phyloP scores from a whole-genome alignment of 2,797 vertebrate genomes.

The Pteronotus mesoamericanus region DNA sequence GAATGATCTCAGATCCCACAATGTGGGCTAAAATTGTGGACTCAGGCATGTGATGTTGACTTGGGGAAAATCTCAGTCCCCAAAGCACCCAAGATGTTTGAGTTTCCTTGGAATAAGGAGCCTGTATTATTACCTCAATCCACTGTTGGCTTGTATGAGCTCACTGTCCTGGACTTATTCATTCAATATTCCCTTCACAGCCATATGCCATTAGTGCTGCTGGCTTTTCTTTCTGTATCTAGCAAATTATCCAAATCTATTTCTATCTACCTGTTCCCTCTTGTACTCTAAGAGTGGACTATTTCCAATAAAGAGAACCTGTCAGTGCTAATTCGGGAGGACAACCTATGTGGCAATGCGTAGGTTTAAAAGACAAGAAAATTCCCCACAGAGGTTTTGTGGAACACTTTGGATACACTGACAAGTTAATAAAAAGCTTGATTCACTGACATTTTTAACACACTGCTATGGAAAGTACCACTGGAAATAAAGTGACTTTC shows the following conservation, averaged over 20 bases:
- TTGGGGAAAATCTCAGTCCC: neutral
- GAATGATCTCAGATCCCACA: neutral
- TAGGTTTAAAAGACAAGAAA: conserved; percentile 68
- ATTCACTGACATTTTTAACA: conserved; percentile 63
- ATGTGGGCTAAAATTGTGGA: neutral
- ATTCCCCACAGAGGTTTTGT: conserved; percentile 21
- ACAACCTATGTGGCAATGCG: conserved; percentile 28
- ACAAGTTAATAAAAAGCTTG: conserved; percentile 67
- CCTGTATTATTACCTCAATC: neutral
- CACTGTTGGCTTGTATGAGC: conserved; percentile 36
- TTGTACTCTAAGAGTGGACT: conserved; percentile 42
- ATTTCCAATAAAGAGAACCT: conserved; percentile 61
- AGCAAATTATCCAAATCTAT: conserved; percentile 60
- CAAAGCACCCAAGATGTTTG: neutral
- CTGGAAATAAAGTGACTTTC: conserved; percentile 55
- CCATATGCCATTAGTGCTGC: neutral
- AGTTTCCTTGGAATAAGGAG: neutral
- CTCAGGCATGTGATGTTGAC: neutral
- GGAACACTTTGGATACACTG: conserved; percentile 55
- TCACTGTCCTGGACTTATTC: neutral
- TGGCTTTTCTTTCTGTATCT: conserved; percentile 49
- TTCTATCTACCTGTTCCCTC: conserved; percentile 57
- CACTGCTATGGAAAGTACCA: conserved; percentile 31
- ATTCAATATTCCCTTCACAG: conserved; percentile 18
- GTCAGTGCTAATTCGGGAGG: conserved; percentile 63